Evolutionary conservation across 2,888 invertebrate genomes (phyloP).

Genomic region (Dioctria rufipes): DNA sequence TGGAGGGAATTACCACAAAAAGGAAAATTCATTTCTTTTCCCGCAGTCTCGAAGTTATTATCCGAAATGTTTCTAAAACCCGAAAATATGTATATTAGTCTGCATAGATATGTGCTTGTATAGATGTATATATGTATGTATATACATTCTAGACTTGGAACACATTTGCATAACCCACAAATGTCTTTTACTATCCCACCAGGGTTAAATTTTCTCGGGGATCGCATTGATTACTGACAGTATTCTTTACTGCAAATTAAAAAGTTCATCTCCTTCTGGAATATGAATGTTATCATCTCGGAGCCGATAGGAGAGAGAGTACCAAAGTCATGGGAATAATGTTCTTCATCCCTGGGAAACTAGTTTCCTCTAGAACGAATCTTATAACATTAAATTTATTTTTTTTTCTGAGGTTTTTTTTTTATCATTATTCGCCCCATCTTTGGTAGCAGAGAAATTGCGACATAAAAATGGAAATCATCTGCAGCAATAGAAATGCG

Average conservation of each 20-base stretch:
- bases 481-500: conserved; percentile 24
- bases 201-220: no score
- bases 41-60: no score
- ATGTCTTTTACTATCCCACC: no score
- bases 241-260: conserved; percentile 40
- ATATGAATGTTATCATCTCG: background rate
- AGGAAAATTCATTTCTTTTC: no score
- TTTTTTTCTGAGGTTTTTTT: background rate
- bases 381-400: background rate
- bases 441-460: conserved; percentile 2
- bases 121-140: no score
- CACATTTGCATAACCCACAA: no score
- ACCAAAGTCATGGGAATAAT: background rate
- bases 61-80: no score
- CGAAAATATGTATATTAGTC: no score
- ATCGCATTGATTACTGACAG: conserved; percentile 10
- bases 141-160: no score
- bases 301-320: background rate
- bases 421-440: background rate
- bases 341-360: background rate
- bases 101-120: no score
- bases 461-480: conserved; percentile 39
- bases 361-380: no score
- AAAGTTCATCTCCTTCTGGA: conserved; percentile 21
- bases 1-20: no score